A percentile compares a stretch with the other conserved stretches of the same genome.
These are phyloP conservation scores for Cepaea hortensis DNA, from an alignment of 2,888 invertebrate genomes.

Conservation along the genomic window DNA sequence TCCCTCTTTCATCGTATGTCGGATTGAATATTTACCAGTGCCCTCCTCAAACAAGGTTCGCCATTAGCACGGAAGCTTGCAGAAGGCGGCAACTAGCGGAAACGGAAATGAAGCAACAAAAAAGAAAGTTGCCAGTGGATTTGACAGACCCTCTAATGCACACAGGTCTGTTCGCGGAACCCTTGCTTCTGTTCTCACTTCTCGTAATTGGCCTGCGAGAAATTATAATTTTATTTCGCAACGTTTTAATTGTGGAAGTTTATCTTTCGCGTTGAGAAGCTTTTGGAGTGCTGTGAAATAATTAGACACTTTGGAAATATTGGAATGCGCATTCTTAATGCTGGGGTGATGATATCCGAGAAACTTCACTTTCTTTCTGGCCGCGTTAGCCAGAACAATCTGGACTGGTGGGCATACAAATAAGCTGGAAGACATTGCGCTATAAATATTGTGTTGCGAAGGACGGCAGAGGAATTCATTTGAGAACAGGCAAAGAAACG, in stretches of 20 bases:
- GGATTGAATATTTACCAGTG: background rate
- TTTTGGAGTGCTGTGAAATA: background rate
- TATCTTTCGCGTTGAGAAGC: background rate
- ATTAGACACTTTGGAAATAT: constrained; percentile 1
- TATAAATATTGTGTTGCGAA: no score
- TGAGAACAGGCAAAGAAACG: no score
- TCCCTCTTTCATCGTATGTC: background rate
- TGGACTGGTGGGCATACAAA: no score
- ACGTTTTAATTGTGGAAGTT: background rate
- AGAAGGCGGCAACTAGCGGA: background rate
- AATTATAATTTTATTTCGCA: background rate
- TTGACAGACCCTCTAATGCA: constrained; percentile 14
- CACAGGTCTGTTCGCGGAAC: background rate
- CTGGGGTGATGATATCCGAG: background rate
- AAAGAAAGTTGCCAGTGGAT: constrained; percentile 1
- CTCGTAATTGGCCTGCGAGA: constrained; percentile 1
- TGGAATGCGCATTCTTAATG: background rate
- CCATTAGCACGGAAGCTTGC: constrained; percentile 10
- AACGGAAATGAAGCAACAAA: constrained; percentile 22
- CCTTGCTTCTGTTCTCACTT: constrained; percentile 14
- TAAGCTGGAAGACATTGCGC: no score
- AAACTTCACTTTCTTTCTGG: background rate
- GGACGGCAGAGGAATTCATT: no score
- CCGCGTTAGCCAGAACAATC: no score
- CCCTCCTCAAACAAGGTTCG: background rate